phyloP scores from a whole-genome alignment of 2,888 invertebrate genomes.

The Phragmatobia fuliginosa region DNA sequence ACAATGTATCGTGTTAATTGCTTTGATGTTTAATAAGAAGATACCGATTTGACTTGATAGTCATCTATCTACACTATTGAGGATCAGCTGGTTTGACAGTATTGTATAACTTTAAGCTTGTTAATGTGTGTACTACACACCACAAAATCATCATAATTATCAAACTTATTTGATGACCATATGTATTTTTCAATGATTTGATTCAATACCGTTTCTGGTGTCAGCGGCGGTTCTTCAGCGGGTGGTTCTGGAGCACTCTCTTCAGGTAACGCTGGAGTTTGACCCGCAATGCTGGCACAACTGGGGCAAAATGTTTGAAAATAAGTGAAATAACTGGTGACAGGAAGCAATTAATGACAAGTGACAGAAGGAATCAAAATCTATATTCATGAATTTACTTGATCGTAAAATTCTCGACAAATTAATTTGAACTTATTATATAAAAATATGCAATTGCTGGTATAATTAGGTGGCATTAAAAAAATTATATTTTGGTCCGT shows the following conservation, averaged over 20 bases:
- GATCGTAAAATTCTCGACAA: too few relatives aligned
- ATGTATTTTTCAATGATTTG: neutral
- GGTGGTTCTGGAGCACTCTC: conserved; percentile 64
- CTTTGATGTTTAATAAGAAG: neutral
- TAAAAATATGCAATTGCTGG: too few relatives aligned
- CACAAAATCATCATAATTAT: neutral
- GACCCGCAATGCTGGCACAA: conserved; percentile 69
- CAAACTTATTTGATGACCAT: neutral
- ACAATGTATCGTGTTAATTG: too few relatives aligned
- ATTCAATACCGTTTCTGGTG: conserved; percentile 50
- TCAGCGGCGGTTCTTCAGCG: conserved; percentile 51
- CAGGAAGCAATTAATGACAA: too few relatives aligned
- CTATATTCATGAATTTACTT: neutral
- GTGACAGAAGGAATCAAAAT: neutral
- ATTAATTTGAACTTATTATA: too few relatives aligned
- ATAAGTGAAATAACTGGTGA: neutral
- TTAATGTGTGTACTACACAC: neutral
- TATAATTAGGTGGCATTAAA: too few relatives aligned
- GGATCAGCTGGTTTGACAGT: neutral
- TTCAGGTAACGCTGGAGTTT: conserved; percentile 65
- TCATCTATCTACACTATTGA: neutral
- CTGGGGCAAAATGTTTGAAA: conserved; percentile 51
- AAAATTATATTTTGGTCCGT: neutral
- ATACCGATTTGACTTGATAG: neutral
- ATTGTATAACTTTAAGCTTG: too few relatives aligned